These are phyloP conservation scores for Epinephelus coioides DNA, from an alignment of 2,797 vertebrate genomes.

Conservation along the genomic window DNA sequence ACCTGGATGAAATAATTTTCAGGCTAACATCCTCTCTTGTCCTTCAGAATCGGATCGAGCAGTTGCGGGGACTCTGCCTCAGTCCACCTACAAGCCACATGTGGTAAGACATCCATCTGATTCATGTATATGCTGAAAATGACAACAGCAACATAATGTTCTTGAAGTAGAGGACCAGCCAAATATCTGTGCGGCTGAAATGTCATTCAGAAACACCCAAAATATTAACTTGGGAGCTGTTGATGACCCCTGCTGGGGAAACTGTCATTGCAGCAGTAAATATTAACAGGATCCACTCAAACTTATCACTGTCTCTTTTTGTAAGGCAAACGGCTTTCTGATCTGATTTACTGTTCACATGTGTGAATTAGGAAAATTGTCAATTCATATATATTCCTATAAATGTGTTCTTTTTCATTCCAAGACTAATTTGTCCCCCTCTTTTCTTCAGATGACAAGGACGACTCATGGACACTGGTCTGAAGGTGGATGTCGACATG, in stretches of 20 bases:
- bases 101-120: background rate
- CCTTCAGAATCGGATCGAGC: background rate
- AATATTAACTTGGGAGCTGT: background rate
- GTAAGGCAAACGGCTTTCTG: background rate
- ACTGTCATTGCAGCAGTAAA: background rate
- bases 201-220: background rate
- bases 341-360: background rate
- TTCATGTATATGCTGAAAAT: background rate
- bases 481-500: background rate
- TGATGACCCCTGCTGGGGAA: background rate
- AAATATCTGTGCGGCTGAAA: background rate
- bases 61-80: background rate
- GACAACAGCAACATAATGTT: background rate
- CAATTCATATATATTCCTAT: no score
- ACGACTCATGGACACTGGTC: background rate
- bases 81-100: background rate
- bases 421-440: background rate
- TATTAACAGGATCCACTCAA: background rate
- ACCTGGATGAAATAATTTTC: background rate
- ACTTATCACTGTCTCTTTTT: background rate
- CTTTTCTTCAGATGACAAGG: background rate
- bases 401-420: no score
- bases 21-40: background rate
- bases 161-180: background rate
- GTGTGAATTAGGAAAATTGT: no score